A percentile compares a stretch with the other conserved stretches of the same genome.
Conservation (phyloP, 2,113 vertebrate genomes). For the Ameiurus melas region DNA sequence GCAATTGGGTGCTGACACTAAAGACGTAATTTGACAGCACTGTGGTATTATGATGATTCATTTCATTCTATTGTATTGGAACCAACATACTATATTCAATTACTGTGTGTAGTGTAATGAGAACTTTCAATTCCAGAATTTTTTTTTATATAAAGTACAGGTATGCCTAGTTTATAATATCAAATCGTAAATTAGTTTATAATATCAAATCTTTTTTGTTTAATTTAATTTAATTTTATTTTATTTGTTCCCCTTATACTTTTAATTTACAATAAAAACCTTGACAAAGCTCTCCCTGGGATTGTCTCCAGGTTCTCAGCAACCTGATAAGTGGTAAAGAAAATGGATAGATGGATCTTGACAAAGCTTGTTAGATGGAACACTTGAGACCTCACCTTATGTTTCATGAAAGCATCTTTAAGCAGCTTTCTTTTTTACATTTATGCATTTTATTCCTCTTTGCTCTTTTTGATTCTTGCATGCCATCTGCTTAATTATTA, state of each 20-base stretch:
- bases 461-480: background rate
- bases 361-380: background rate
- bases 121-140: background rate
- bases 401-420: background rate
- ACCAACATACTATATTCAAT: background rate
- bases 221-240: background rate
- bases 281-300: too few relatives aligned
- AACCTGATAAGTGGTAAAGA: too few relatives aligned
- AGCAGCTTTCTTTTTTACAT: background rate
- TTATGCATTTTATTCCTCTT: background rate
- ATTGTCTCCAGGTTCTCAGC: too few relatives aligned
- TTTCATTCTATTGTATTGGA: background rate
- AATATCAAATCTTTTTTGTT: background rate
- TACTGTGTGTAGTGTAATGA: background rate
- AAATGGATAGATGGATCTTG: background rate
- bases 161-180: background rate
- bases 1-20: too few relatives aligned
- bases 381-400: background rate
- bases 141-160: background rate
- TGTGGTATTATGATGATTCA: background rate
- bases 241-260: background rate
- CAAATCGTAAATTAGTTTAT: background rate
- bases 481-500: constrained; percentile 13
- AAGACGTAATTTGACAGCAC: background rate
- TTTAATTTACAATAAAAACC: background rate